These are phyloP conservation scores for Pangasianodon hypophthalmus DNA, from an alignment of 2,113 vertebrate species.

Conservation along the genomic window DNA sequence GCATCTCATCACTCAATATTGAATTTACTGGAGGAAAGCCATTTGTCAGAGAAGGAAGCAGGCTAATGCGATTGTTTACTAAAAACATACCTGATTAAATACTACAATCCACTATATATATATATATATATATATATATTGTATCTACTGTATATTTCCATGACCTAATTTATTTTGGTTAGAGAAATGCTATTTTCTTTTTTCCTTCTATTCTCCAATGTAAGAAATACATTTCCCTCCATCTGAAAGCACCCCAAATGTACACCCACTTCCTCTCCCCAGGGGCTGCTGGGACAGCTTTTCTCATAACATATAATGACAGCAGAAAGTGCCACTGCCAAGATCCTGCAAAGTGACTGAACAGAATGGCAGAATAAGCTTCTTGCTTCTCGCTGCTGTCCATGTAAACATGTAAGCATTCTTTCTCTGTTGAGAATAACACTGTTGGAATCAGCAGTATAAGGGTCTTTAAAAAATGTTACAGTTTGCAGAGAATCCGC, in stretches of 20 bases:
- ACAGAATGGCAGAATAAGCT: constrained; percentile 31
- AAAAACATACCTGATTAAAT: not conserved
- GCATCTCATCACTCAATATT: constrained; percentile 39
- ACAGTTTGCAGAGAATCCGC: not conserved
- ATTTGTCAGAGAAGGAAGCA: not conserved
- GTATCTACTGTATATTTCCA: not conserved
- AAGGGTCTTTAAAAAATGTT: not conserved
- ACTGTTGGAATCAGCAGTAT: constrained; percentile 29
- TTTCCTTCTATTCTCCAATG: constrained; percentile 1
- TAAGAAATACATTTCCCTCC: constrained; percentile 30
- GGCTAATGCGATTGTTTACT: not conserved
- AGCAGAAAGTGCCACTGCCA: constrained; percentile 35
- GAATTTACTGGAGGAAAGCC: constrained; percentile 27
- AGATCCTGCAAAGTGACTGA: constrained; percentile 16
- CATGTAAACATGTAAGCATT: constrained; percentile 29
- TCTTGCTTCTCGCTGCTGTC: not conserved
- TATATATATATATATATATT: not conserved
- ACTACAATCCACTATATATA: not conserved
- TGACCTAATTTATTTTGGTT: constrained; percentile 10
- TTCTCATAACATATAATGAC: constrained; percentile 43
- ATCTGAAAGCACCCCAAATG: constrained; percentile 31
- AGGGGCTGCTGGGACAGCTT: constrained; percentile 33
- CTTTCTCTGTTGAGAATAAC: not conserved
- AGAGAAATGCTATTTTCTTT: not conserved
- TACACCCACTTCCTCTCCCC: constrained; percentile 24